Conservation (phyloP, 2,113 vertebrate species). For the Zosterops borbonicus region DNA sequence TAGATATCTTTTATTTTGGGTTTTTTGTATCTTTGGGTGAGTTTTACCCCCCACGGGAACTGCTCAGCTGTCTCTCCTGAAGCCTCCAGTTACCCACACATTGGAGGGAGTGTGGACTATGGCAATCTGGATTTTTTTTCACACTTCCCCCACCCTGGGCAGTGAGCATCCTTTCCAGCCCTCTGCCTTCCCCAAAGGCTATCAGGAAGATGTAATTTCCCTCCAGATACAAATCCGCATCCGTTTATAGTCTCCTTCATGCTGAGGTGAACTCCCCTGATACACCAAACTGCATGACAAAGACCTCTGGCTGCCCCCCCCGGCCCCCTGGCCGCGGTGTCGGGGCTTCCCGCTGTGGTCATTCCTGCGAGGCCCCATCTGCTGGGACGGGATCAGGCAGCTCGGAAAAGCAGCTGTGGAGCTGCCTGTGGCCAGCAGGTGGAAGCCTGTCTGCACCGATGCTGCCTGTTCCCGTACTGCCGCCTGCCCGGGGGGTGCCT, state of each 20-base stretch:
- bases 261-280: neutral
- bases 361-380: too few relatives aligned
- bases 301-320: neutral
- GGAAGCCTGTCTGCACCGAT: neutral
- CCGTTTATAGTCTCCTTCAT: neutral
- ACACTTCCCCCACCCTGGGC: neutral
- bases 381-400: neutral
- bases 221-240: neutral
- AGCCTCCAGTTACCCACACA: neutral
- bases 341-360: neutral
- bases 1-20: neutral
- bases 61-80: neutral
- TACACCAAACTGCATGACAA: neutral
- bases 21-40: neutral
- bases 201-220: rapidly evolving
- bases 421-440: slow-evolving; percentile 19
- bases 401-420: neutral
- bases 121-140: neutral
- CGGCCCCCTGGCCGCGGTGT: rapidly evolving
- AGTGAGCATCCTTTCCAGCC: neutral
- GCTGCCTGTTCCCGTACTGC: neutral
- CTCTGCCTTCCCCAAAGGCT: neutral
- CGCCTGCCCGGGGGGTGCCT: neutral
- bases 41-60: neutral
- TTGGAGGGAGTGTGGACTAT: rapidly evolving